These are phyloP conservation scores for Phoenicopterus ruber DNA, from an alignment of 2,113 vertebrate genomes.

Conservation along the genomic window DNA sequence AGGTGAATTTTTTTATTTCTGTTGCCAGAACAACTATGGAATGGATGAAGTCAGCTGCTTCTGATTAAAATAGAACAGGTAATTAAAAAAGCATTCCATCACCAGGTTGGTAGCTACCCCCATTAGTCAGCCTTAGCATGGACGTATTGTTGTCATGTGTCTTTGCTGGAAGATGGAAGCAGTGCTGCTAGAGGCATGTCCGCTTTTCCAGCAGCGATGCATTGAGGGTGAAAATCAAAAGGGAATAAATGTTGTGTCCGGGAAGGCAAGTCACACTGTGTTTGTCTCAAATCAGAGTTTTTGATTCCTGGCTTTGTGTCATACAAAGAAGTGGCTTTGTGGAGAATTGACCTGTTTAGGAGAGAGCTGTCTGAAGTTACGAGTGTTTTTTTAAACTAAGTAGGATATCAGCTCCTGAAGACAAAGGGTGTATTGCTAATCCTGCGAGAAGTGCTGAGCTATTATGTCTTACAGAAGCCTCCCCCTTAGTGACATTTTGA, in stretches of 20 bases:
- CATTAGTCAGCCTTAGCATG: neutral
- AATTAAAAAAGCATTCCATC: neutral
- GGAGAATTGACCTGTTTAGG: neutral
- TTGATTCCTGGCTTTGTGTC: neutral
- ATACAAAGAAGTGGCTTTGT: neutral
- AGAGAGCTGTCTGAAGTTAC: neutral
- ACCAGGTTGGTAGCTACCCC: neutral
- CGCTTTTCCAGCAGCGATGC: neutral
- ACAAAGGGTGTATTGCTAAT: neutral
- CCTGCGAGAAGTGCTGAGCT: neutral
- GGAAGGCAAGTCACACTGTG: neutral
- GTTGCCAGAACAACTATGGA: neutral
- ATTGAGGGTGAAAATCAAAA: neutral
- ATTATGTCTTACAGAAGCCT: neutral
- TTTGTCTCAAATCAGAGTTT: neutral
- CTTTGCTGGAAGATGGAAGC: neutral
- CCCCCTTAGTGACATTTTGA: neutral
- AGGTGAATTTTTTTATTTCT: neutral
- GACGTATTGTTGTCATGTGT: neutral
- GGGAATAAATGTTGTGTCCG: neutral
- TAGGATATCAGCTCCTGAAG: neutral
- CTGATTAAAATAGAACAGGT: neutral
- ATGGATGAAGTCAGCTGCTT: neutral
- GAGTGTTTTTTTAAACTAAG: neutral
- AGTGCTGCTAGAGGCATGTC: fast-evolving